These are phyloP conservation scores for Latrodectus geometricus DNA, from an alignment of 1,140 invertebrate genomes.

Conservation along the genomic window DNA sequence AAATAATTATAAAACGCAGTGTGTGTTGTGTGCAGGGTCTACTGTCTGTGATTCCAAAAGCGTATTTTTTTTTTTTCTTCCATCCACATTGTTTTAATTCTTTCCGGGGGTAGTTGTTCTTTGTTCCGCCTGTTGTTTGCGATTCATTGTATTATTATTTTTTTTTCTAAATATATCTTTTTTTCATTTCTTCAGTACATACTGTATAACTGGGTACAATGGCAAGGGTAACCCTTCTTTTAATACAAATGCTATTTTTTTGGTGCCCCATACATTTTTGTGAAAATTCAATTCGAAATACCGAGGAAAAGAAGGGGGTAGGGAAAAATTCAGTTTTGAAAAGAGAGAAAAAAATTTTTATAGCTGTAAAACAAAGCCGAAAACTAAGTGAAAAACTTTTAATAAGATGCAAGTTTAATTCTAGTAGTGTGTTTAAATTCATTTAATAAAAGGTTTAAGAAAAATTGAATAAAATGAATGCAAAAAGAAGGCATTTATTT, in stretches of 20 bases:
- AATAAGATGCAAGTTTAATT: slow-evolving; percentile 41
- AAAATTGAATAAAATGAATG: slow-evolving; percentile 10
- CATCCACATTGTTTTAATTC: slow-evolving; percentile 48
- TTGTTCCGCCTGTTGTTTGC: slow-evolving; percentile 36
- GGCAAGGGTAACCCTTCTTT: neutral
- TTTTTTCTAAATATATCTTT: neutral
- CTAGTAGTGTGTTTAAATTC: slow-evolving; percentile 32
- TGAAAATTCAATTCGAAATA: no score
- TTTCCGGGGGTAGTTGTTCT: slow-evolving; percentile 9
- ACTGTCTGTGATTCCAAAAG: neutral
- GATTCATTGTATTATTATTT: neutral
- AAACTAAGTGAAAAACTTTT: neutral
- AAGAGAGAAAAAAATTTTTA: slow-evolving; percentile 11
- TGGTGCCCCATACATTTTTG: no score
- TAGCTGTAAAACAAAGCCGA: neutral
- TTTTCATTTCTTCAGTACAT: neutral
- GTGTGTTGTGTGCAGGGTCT: slow-evolving; percentile 32
- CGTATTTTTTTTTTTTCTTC: neutral
- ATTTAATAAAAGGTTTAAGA: slow-evolving; percentile 14
- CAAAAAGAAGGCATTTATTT: neutral
- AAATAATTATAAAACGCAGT: slow-evolving; percentile 2
- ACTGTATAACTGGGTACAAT: neutral
- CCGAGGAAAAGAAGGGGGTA: neutral
- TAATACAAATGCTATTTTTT: neutral
- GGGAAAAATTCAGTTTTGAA: slow-evolving; percentile 6